phyloP scores from a whole-genome alignment of 2,888 invertebrate species.

The Lathronympha strigana region DNA sequence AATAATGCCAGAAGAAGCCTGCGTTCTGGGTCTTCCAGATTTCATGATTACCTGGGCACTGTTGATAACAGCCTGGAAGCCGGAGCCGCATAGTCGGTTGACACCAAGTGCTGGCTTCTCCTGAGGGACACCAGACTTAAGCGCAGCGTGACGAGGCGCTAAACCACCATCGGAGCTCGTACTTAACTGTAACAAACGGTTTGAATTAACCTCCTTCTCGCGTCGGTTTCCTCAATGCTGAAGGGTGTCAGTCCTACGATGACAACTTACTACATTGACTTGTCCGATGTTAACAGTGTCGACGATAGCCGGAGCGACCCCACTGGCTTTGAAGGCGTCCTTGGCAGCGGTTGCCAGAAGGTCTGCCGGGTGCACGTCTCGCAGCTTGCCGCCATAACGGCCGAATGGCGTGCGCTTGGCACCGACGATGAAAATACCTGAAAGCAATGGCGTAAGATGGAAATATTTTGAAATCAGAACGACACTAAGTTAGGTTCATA shows the following conservation, averaged over 20 bases:
- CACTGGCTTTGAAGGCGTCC: constrained; percentile 90
- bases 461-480: constrained; percentile 28
- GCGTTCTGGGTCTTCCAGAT: no score
- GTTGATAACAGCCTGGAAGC: constrained; percentile 96
- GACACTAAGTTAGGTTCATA: background rate
- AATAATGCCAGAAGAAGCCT: no score
- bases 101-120: constrained; percentile 93
- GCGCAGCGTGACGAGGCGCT: constrained; percentile 92
- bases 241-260: background rate
- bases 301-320: constrained; percentile 91
- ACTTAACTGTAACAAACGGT: constrained; percentile 70
- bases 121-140: constrained; percentile 92
- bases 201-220: background rate
- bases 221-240: no score
- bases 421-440: constrained; percentile 95
- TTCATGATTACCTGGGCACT: constrained; percentile 91
- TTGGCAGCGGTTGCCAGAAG: constrained; percentile 91
- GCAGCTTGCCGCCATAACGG: constrained; percentile 93
- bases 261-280: constrained; percentile 86
- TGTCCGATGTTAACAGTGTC: constrained; percentile 96
- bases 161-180: constrained; percentile 94
- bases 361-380: constrained; percentile 88
- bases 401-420: constrained; percentile 99
- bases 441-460: background rate
- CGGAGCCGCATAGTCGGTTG: constrained; percentile 98